Conservation (phyloP, 2,113 vertebrate genomes). For the Syngnathus floridae region DNA sequence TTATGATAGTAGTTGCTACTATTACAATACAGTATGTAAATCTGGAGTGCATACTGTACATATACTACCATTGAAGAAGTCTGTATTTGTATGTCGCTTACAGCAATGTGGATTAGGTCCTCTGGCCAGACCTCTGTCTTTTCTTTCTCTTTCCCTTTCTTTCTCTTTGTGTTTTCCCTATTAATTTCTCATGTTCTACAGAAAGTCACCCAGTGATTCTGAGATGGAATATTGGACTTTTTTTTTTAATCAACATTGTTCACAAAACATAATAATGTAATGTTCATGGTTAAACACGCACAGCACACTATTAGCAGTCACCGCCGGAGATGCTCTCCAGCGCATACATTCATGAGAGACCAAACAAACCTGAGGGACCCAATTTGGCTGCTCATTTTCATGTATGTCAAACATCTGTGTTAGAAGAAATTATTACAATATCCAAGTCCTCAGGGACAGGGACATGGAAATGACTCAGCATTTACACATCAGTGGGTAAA, state of each 20-base stretch:
- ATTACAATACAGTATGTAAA: no score
- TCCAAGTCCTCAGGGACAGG: conserved; percentile 41
- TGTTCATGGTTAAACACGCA: conserved; percentile 31
- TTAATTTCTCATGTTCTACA: not conserved
- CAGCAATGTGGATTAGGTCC: no score
- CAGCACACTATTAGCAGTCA: conserved; percentile 68
- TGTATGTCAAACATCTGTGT: conserved; percentile 92
- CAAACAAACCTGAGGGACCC: conserved; percentile 82
- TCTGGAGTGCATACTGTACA: no score
- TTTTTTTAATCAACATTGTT: not conserved
- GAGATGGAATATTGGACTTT: not conserved
- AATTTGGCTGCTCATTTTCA: conserved; percentile 79
- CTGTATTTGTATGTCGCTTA: no score
- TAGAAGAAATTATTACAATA: conserved; percentile 78
- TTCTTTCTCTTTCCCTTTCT: no score
- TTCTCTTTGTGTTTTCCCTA: not conserved
- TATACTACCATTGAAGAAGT: no score
- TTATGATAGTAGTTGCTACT: no score
- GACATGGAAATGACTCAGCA: conserved; percentile 45
- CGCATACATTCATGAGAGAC: conserved; percentile 44
- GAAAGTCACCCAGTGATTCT: conserved; percentile 17
- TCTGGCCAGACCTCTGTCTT: no score
- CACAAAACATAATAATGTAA: not conserved
- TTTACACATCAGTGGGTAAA: conserved; percentile 11
- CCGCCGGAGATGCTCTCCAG: conserved; percentile 58